Conservation (phyloP, 2,113 vertebrate species). For the Rhynchopsitta pachyrhyncha region DNA sequence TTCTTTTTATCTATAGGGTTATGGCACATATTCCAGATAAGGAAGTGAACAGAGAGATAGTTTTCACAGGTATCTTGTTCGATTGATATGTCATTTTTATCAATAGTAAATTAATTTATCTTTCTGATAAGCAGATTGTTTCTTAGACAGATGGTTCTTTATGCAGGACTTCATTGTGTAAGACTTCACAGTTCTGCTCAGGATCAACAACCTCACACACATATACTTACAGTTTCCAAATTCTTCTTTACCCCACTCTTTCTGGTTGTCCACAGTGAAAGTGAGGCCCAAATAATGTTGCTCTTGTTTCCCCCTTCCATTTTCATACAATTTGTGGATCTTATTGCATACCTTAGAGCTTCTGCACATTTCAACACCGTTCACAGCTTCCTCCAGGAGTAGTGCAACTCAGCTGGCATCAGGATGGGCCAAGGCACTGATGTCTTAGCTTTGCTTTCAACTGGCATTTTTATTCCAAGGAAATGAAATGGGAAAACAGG, state of each 20-base stretch:
- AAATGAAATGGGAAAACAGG: background rate
- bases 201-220: background rate
- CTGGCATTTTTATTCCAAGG: background rate
- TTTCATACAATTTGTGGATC: background rate
- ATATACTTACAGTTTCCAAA: background rate
- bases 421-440: background rate
- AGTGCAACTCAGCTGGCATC: background rate
- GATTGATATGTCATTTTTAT: slow-evolving; percentile 49
- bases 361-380: background rate
- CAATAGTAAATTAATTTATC: slow-evolving; percentile 40
- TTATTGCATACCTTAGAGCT: background rate
- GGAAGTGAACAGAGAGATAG: slow-evolving; percentile 15
- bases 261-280: background rate
- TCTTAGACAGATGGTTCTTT: slow-evolving; percentile 12
- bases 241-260: background rate
- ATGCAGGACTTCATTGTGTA: background rate
- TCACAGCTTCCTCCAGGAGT: background rate
- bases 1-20: slow-evolving; percentile 21
- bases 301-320: background rate
- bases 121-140: slow-evolving; percentile 45
- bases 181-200: background rate
- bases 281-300: background rate
- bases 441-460: background rate
- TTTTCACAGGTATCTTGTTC: slow-evolving; percentile 44
- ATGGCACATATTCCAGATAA: slow-evolving; percentile 32